These are phyloP conservation scores for Rhea americana DNA, from an alignment of 2,113 vertebrate genomes.

Conservation along the genomic window DNA sequence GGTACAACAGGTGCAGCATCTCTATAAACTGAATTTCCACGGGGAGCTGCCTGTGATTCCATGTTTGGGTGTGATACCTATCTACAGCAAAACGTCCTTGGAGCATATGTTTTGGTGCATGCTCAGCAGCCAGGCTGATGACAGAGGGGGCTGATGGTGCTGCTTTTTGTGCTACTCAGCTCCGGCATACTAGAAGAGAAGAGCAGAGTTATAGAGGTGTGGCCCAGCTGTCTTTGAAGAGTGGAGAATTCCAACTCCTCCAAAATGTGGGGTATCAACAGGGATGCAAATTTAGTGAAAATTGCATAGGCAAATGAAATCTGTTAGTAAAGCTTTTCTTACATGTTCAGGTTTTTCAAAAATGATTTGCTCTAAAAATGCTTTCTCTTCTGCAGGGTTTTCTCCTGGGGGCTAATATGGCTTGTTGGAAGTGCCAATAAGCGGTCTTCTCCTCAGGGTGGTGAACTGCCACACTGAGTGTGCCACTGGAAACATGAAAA, in stretches of 20 bases:
- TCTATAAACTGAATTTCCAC: not conserved
- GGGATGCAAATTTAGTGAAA: not conserved
- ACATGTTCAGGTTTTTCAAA: not conserved
- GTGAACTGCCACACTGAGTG: not conserved
- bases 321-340: not conserved
- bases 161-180: not conserved
- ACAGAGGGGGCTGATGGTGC: not conserved
- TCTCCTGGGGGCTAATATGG: not conserved
- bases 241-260: not conserved
- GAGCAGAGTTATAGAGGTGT: not conserved
- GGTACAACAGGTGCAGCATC: not conserved
- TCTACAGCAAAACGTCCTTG: not conserved
- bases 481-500: not conserved
- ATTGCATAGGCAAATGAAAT: not conserved
- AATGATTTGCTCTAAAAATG: not conserved
- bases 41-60: not conserved
- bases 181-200: not conserved
- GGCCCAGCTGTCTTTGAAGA: not conserved
- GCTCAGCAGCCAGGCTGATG: not conserved
- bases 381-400: not conserved
- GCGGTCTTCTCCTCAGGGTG: too few relatives aligned
- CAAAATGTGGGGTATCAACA: too few relatives aligned
- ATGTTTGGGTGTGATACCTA: not conserved
- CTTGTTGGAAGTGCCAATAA: not conserved
- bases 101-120: not conserved